Evolutionary conservation across 2,888 invertebrate genomes (phyloP), one percentile per base, ranked within the genome.

Genomic region (Parnassius mnemosyne): DNA sequence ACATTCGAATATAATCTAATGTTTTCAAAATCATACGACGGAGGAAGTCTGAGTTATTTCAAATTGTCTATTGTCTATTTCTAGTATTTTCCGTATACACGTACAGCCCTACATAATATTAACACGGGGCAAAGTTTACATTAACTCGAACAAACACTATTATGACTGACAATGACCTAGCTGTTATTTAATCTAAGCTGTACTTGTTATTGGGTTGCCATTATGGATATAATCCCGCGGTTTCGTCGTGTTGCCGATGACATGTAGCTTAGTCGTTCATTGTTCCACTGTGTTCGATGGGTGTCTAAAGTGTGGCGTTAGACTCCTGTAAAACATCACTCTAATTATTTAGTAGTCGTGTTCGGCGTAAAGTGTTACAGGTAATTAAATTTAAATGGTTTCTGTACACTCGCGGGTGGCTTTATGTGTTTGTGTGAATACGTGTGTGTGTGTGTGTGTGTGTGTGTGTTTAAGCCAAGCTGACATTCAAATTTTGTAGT

Each of bases 131-230:
- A 53, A 41, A 56, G 61, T 57, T 61, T 61, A 57, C 56, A 53
- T 41, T 53, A 57, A 42, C 46, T 57, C 57, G 16, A 56, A 57
- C 50, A 60, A 60, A 60, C 60, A 60, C 50, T 50, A 60, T 60
- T 60, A 60, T 60, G 43, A 42, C 50, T 34, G 60, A 61, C 57
- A 61, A 61, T 57, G 57, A 57, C 41, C 61, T 56, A 61, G 61
- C 46, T 52, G 20, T 61, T 61, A 61, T 61, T 57, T 61, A 61
- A 57, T 57, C 61, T 61, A 57, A 57, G 61, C 61, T 43, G 20
- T 47, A 49, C 57, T 56, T 61, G 52, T 51, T 16, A 34, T 50
- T 42, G n/a, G 43, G 47, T 25, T 11, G 59, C 59, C 59, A 59
- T 59, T n/a, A 53, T 59, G 53, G 41, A 59, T 59, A 59, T 59